Percentiles rank a stretch among this genome's conserved stretches.
Conservation (phyloP, 2,113 vertebrate genomes). For the Oryzias melastigma region DNA sequence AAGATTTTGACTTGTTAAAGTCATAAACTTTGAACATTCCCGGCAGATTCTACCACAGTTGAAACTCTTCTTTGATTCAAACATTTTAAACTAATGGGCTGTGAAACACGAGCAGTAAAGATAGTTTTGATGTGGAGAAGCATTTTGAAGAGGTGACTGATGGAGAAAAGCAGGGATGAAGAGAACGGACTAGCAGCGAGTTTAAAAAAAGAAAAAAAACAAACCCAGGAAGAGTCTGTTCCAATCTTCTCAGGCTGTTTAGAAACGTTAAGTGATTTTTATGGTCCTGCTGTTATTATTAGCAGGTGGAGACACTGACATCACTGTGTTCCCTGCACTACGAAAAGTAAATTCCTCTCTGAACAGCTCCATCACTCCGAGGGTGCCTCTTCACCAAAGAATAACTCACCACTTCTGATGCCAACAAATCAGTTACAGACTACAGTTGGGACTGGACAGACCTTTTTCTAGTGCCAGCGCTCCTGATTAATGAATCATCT, state of each 20-base stretch:
- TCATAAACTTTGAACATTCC: too few relatives aligned
- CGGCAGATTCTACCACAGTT: too few relatives aligned
- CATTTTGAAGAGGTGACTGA: background rate
- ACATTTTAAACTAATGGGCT: too few relatives aligned
- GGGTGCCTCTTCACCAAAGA: slow-evolving; percentile 40
- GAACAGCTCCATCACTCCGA: slow-evolving; percentile 11
- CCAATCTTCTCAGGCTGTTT: slow-evolving; percentile 37
- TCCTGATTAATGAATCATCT: slow-evolving; percentile 44
- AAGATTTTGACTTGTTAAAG: too few relatives aligned
- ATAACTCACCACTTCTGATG: slow-evolving; percentile 39
- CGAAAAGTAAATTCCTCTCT: slow-evolving; percentile 33
- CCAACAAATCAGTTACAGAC: slow-evolving; percentile 45
- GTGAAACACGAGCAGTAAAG: slow-evolving; percentile 1
- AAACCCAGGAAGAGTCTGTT: slow-evolving; percentile 16
- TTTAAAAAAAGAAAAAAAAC: slow-evolving; percentile 6
- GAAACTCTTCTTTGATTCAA: too few relatives aligned
- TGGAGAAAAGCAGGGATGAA: background rate
- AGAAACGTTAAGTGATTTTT: slow-evolving; percentile 59
- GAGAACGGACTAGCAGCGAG: too few relatives aligned
- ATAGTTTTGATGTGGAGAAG: slow-evolving; percentile 9
- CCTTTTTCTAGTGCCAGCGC: slow-evolving; percentile 30
- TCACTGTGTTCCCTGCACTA: slow-evolving; percentile 12
- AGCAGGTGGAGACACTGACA: slow-evolving; percentile 54
- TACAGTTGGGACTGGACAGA: slow-evolving; percentile 12
- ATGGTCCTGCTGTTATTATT: slow-evolving; percentile 49